Percentiles rank a stretch among this genome's conserved stretches.
These are phyloP conservation scores for Brachylomia viminalis DNA, from an alignment of 2,888 invertebrate species.

Conservation along the genomic window DNA sequence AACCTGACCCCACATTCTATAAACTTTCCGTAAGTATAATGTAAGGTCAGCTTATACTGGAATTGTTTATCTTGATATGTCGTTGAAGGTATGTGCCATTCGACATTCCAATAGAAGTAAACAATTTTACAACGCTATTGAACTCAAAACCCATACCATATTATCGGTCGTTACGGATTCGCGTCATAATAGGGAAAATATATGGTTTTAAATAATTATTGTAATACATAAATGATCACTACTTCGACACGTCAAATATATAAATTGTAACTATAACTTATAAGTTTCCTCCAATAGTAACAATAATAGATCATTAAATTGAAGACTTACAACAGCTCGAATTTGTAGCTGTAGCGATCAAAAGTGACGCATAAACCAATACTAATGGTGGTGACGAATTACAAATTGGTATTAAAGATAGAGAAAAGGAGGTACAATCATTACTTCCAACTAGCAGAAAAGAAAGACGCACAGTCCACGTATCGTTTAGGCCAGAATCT, in stretches of 20 bases:
- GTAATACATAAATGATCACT: neutral
- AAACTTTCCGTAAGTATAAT: neutral
- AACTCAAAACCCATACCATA: constrained; percentile 25
- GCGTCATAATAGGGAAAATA: constrained; percentile 44
- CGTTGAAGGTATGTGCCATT: neutral
- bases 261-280: neutral
- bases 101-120: constrained; percentile 19
- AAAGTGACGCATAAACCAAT: neutral
- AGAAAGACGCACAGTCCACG: neutral
- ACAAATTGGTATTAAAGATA: neutral
- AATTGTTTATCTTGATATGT: neutral
- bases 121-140: constrained; percentile 17
- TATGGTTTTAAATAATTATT: constrained; percentile 33
- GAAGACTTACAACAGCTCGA: accelerated
- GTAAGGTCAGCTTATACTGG: neutral
- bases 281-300: neutral
- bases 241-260: neutral
- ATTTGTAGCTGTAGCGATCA: neutral
- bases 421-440: neutral
- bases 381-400: neutral
- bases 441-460: neutral
- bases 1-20: neutral
- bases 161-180: constrained; percentile 12
- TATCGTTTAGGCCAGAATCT: neutral
- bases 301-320: neutral